A percentile compares a stretch with the other conserved stretches of the same genome.
Evolutionary conservation across 2,797 vertebrate genomes (phyloP).

Genomic region (Tiaroga cobitis): DNA sequence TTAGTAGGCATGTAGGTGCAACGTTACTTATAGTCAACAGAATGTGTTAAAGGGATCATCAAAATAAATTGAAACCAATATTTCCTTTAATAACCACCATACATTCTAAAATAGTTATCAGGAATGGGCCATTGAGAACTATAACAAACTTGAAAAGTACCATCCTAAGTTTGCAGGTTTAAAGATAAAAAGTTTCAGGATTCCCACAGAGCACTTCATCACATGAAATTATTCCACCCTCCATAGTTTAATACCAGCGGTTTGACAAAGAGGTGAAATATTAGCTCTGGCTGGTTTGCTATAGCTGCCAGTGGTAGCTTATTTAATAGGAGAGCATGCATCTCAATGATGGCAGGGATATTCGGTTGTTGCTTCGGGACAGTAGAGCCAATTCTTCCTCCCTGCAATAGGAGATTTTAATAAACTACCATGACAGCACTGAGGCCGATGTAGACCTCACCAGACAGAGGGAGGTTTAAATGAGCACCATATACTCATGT

Average conservation of each 20-base stretch:
- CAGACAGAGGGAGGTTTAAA: constrained; percentile 43
- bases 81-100: not conserved
- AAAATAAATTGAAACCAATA: too few relatives aligned
- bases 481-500: constrained; percentile 22
- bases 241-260: constrained; percentile 31
- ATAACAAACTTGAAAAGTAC: constrained; percentile 17
- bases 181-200: constrained; percentile 44
- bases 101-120: not conserved
- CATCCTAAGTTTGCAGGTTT: constrained; percentile 28
- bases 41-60: too few relatives aligned
- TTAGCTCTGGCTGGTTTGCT: constrained; percentile 54
- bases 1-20: too few relatives aligned
- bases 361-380: constrained; percentile 51
- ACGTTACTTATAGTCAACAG: too few relatives aligned
- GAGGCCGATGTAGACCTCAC: constrained; percentile 44
- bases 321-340: constrained; percentile 56
- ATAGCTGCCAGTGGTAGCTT: constrained; percentile 56
- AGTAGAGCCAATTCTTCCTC: constrained; percentile 39
- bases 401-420: constrained; percentile 55
- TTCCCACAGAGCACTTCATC: constrained; percentile 40
- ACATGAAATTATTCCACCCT: constrained; percentile 47
- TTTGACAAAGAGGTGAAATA: constrained; percentile 55
- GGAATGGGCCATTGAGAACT: not conserved
- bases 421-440: constrained; percentile 57
- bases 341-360: constrained; percentile 43